These are phyloP conservation scores for Drosophila anomelani DNA, from an alignment of 2,888 invertebrate genomes.

Conservation along the genomic window DNA sequence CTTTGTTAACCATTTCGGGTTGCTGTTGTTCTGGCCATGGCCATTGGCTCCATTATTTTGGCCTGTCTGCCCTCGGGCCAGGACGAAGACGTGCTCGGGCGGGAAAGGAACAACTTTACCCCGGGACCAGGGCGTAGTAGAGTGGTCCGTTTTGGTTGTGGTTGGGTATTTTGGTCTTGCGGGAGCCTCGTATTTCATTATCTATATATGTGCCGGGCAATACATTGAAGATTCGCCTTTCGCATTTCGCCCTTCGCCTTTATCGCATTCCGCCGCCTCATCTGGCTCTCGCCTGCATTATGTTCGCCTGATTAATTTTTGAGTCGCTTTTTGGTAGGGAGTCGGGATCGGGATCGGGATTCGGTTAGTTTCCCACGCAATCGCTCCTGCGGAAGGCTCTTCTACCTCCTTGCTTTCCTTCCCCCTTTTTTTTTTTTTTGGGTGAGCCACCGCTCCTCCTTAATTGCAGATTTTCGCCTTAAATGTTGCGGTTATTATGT, in stretches of 20 bases:
- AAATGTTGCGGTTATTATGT: constrained; percentile 68
- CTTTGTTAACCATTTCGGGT: constrained; percentile 45
- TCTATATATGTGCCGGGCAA: constrained; percentile 39
- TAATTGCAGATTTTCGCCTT: constrained; percentile 74
- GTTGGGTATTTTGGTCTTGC: constrained; percentile 23
- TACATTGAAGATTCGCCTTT: constrained; percentile 64
- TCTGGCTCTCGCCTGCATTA: constrained; percentile 63
- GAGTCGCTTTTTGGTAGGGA: constrained; percentile 35
- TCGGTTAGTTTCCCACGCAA: constrained; percentile 58
- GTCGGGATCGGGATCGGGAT: background rate
- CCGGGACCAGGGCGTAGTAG: background rate
- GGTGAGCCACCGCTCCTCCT: constrained; percentile 20
- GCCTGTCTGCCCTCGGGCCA: constrained; percentile 31
- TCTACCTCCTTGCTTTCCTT: background rate
- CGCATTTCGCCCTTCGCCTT: too few species aligned
- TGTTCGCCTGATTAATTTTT: constrained; percentile 77
- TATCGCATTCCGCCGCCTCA: constrained; percentile 70
- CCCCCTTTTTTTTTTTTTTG: constrained; percentile 12
- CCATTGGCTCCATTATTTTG: constrained; percentile 53
- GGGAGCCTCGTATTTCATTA: constrained; percentile 50
- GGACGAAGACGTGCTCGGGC: constrained; percentile 9
- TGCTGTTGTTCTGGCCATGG: constrained; percentile 43
- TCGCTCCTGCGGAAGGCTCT: constrained; percentile 9
- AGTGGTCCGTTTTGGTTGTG: constrained; percentile 24
- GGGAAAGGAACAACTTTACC: constrained; percentile 9